phyloP scores from a whole-genome alignment of 1,140 invertebrate species.

The Thaumetopoea pityocampa region DNA sequence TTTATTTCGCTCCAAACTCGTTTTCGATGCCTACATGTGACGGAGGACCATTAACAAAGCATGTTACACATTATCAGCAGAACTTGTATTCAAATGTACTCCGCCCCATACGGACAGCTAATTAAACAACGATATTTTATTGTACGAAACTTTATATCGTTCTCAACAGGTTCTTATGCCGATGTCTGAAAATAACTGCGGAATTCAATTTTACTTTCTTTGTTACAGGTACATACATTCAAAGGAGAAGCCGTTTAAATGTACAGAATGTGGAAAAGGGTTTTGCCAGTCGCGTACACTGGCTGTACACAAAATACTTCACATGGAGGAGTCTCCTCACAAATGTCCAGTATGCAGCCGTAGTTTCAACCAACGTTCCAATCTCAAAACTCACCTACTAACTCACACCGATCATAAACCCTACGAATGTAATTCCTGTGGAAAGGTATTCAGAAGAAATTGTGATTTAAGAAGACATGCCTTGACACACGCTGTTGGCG shows the following conservation, averaged over 20 bases:
- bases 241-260: constrained; percentile 98
- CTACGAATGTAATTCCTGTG: constrained; percentile 93
- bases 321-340: constrained; percentile 94
- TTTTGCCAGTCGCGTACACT: constrained; percentile 96
- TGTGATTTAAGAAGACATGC: constrained; percentile 91
- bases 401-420: constrained; percentile 97
- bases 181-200: constrained; percentile 14
- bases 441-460: constrained; percentile 90
- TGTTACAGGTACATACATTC: constrained; percentile 95
- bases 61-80: constrained; percentile 33
- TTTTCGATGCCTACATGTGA: constrained; percentile 30
- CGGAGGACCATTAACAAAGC: constrained; percentile 35
- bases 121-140: constrained; percentile 61
- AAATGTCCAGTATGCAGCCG: constrained; percentile 93
- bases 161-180: constrained; percentile 7
- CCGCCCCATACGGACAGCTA: constrained; percentile 56
- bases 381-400: constrained; percentile 94
- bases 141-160: constrained; percentile 43
- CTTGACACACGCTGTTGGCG: constrained; percentile 89
- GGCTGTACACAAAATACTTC: constrained; percentile 94
- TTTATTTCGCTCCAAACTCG: constrained; percentile 28
- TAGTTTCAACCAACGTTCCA: constrained; percentile 93
- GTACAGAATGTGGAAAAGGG: constrained; percentile 95
- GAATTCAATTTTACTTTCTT: constrained; percentile 45
- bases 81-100: constrained; percentile 40